Conservation (phyloP, 2,113 vertebrate genomes). For the Stomatorhinus ivindoensis region DNA sequence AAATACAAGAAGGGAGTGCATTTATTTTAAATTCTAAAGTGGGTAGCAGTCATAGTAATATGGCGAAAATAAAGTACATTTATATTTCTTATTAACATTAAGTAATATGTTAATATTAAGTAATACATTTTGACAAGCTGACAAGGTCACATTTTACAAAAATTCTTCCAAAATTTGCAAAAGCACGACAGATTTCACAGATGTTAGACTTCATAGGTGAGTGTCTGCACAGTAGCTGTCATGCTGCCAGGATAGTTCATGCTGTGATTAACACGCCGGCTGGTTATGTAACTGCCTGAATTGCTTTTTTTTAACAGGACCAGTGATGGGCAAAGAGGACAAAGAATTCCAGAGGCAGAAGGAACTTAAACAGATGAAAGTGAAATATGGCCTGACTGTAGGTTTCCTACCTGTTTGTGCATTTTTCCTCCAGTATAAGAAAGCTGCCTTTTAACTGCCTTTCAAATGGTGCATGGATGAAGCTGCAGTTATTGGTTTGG, state of each 20-base stretch:
- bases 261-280: not conserved
- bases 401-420: conserved; percentile 29
- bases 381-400: conserved; percentile 95
- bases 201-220: not conserved
- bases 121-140: not conserved
- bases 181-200: not conserved
- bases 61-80: not conserved
- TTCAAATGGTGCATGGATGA: not conserved
- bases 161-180: not conserved
- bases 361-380: conserved; percentile 89
- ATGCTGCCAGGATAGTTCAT: not conserved
- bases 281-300: not conserved
- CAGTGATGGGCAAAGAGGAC: conserved; percentile 76
- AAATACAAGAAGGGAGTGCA: not conserved
- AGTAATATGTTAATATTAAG: not conserved
- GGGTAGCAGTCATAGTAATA: not conserved
- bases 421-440: not conserved
- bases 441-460: not conserved
- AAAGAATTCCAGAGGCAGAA: conserved; percentile 84
- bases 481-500: not conserved
- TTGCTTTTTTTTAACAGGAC: conserved; percentile 45
- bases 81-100: not conserved
- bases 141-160: not conserved
- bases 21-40: not conserved
- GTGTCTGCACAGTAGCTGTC: not conserved